Evolutionary conservation across 2,797 vertebrate species (phyloP).

Genomic region (Smutsia gigantea): DNA sequence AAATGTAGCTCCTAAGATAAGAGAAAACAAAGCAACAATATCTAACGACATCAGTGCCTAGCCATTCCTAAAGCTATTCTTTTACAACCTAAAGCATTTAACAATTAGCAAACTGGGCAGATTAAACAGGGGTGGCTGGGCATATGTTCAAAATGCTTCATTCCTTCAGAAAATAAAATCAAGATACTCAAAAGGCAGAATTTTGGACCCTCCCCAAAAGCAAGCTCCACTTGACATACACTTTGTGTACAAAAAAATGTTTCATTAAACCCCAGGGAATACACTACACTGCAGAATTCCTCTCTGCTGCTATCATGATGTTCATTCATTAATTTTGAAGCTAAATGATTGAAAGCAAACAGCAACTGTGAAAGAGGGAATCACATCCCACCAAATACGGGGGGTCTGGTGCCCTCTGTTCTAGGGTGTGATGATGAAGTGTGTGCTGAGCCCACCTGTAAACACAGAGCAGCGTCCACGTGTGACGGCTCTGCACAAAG

Average conservation of each 20-base stretch:
- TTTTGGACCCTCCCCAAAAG: background rate
- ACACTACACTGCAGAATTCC: background rate
- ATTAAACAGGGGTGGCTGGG: background rate
- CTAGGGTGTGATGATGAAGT: slow-evolving; percentile 40
- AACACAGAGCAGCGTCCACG: background rate
- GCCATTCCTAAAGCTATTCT: background rate
- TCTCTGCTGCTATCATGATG: background rate
- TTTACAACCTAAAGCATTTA: background rate
- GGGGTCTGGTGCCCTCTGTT: slow-evolving; percentile 67
- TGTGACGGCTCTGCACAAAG: background rate
- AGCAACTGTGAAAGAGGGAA: slow-evolving; percentile 64
- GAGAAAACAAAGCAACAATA: background rate
- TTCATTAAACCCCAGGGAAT: background rate
- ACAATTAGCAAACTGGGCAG: background rate
- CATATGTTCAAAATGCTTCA: background rate
- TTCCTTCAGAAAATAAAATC: slow-evolving; percentile 4
- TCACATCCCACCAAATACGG: slow-evolving; percentile 62
- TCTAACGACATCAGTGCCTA: background rate
- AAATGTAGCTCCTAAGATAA: background rate
- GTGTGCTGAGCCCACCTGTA: background rate
- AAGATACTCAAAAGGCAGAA: background rate
- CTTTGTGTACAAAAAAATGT: background rate
- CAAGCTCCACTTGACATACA: background rate
- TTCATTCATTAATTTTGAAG: slow-evolving; percentile 63
- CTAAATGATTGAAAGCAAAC: slow-evolving; percentile 75